Conservation (phyloP, 2,113 vertebrate species). For the Rhinoderma darwinii region DNA sequence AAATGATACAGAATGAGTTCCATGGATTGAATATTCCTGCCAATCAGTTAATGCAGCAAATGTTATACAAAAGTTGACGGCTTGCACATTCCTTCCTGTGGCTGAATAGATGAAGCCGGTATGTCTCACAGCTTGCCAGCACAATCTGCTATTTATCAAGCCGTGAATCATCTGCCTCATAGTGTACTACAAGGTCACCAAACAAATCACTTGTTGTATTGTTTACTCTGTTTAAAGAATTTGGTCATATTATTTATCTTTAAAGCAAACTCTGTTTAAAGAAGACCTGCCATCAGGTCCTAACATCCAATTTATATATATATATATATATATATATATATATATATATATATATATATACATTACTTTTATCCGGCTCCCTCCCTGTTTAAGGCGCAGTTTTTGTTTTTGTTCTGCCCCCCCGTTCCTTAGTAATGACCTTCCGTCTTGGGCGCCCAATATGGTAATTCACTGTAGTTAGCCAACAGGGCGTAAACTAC, state of each 20-base stretch:
- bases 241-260: not conserved
- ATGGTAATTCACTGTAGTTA: too few species aligned
- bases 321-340: too few species aligned
- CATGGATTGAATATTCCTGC: slow-evolving; percentile 2
- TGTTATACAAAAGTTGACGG: slow-evolving; percentile 15
- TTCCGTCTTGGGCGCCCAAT: too few species aligned
- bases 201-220: slow-evolving; percentile 3
- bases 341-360: too few species aligned
- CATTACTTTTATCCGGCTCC: too few species aligned
- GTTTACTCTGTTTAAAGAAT: slow-evolving; percentile 30
- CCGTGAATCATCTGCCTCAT: slow-evolving; percentile 45
- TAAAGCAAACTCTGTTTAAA: not conserved
- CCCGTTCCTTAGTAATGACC: too few species aligned
- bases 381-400: too few species aligned
- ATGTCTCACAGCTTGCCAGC: slow-evolving; percentile 22
- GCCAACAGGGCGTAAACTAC: too few species aligned
- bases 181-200: slow-evolving; percentile 38
- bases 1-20: not conserved
- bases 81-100: slow-evolving; percentile 30
- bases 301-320: too few species aligned
- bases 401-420: too few species aligned
- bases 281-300: too few species aligned
- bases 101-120: slow-evolving; percentile 1
- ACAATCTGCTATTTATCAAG: slow-evolving; percentile 53
- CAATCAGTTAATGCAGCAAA: slow-evolving; percentile 26